Conservation (phyloP, 2,888 invertebrate genomes). For the Sesamia inferens region DNA sequence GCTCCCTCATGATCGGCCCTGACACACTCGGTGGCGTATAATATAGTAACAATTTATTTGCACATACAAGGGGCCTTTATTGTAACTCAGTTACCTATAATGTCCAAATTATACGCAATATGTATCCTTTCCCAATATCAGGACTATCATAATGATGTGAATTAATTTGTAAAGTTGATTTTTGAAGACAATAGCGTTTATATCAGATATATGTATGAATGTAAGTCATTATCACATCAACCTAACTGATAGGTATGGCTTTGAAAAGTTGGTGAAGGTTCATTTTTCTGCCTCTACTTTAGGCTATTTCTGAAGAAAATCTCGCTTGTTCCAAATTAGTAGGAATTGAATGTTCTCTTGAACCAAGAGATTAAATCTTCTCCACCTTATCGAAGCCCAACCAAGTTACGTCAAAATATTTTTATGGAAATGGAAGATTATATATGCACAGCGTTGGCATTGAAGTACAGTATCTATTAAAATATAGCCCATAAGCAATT, state of each 20-base stretch:
- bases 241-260: conserved; percentile 43
- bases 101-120: conserved; percentile 11
- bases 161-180: conserved; percentile 32
- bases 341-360: background rate
- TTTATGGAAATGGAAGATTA: conserved; percentile 55
- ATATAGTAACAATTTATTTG: background rate
- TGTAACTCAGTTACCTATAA: conserved; percentile 14
- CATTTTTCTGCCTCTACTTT: background rate
- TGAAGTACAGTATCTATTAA: conserved; percentile 47
- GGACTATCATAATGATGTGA: conserved; percentile 9
- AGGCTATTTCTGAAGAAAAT: background rate
- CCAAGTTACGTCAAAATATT: conserved; percentile 41
- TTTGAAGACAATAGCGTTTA: background rate
- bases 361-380: no score
- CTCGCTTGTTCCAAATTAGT: background rate
- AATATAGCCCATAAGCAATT: conserved; percentile 55
- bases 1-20: background rate
- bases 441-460: conserved; percentile 56
- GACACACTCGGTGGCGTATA: background rate
- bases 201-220: conserved; percentile 28
- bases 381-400: conserved; percentile 29
- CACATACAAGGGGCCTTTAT: background rate
- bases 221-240: conserved; percentile 37
- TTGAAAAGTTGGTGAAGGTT: conserved; percentile 17
- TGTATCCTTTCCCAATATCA: background rate